Evolutionary conservation across 2,888 invertebrate genomes (phyloP), one percentile per base, ranked within the genome.

Genomic region (Drosophila ustulata): DNA sequence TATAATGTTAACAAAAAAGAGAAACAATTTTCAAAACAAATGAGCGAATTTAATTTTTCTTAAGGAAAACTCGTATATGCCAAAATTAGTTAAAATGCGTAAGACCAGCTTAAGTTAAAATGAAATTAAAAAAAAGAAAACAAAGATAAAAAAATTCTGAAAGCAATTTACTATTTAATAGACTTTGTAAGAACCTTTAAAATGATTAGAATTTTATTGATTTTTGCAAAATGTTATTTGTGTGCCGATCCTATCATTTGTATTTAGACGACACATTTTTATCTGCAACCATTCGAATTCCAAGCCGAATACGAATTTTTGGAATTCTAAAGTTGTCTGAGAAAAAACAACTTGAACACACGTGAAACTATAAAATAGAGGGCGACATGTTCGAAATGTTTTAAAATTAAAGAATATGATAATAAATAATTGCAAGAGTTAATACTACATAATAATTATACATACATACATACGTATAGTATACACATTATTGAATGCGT

Each of bases 151-250:
- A 47, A 59, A 68, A 71, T 71, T 81, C 63, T 77, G 66, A 75
- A 89, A 89, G 89, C 82, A 89, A 83, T 88, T 89, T 75, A 83
- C 82, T 85, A 88, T 83, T 68, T 75, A 80, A 83, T 83, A 89
- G 82, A 87, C 59, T 71, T 82, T 76, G 70, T 75, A 67, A 72
- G 51, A 68, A 59, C 34, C 23, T 59, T 66, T 52, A 9, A 56
- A 66, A 61, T 39, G 43, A 46, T 46, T 53, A 57, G 28, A 63
- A 56, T 64, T 61, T 61, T 52, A 71, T 69, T 81, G 59, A 66
- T 71, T 70, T 75, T 70, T 59, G 51, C 61, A 64, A 82, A 46
- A 63, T 62, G 70, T 78, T 78, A 66, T 63, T 63, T 72, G 61
- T 63, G 67, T 41, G 58, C 57, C 55, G 62, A 64, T 53, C 46